Conservation (phyloP, 2,888 invertebrate genomes). For the Xanthostigma xanthostigma region DNA sequence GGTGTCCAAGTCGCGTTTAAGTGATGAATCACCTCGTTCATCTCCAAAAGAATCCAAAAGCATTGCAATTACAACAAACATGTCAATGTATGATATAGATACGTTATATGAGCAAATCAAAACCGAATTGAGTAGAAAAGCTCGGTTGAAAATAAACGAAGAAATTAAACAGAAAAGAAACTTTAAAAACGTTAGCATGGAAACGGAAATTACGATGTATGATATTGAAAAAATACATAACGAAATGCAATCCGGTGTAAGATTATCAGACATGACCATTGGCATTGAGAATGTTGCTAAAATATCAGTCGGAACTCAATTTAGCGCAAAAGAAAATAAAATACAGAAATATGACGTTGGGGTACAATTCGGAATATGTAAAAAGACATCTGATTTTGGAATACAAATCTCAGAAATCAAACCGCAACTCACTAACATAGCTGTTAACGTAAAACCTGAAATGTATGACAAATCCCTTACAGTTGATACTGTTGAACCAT, state of each 20-base stretch:
- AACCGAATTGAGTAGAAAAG: no score
- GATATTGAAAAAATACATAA: no score
- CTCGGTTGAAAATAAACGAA: no score
- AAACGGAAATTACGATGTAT: no score
- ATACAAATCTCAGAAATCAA: neutral
- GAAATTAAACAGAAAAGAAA: no score
- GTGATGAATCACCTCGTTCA: no score
- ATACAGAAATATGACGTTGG: neutral
- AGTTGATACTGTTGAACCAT: constrained; percentile 15
- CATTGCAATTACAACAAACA: no score
- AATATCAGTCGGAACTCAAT: neutral
- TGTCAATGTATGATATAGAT: no score
- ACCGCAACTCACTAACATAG: neutral
- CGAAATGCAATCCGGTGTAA: neutral
- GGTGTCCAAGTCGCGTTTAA: neutral
- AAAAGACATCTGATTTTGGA: no score
- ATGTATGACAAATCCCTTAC: neutral
- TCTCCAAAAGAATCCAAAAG: no score
- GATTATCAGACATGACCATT: neutral
- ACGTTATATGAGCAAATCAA: no score
- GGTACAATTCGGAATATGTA: neutral
- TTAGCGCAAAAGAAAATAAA: neutral
- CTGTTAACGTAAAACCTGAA: neutral
- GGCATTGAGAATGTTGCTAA: neutral
- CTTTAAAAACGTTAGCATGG: no score